phyloP scores from a whole-genome alignment of 2,888 invertebrate genomes.

The Euzophera pinguis region DNA sequence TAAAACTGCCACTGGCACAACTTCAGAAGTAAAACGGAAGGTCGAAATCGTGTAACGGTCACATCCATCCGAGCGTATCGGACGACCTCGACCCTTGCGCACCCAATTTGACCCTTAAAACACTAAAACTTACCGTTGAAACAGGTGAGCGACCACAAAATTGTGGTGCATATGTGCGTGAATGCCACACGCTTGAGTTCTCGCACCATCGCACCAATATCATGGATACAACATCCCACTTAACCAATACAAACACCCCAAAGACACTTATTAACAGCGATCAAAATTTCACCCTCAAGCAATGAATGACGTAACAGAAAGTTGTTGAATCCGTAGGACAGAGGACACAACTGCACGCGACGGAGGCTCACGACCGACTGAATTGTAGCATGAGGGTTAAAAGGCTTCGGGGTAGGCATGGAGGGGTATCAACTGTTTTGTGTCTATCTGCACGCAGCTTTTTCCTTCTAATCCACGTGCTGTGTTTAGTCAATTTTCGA shows the following conservation, averaged over 20 bases:
- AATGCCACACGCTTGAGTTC: constrained; percentile 53
- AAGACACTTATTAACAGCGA: constrained; percentile 38
- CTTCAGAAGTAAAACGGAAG: constrained; percentile 18
- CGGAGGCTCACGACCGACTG: constrained; percentile 55
- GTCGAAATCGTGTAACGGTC: constrained; percentile 35
- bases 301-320: constrained; percentile 69
- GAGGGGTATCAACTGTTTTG: constrained; percentile 69
- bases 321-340: constrained; percentile 28
- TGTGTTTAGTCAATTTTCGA: constrained; percentile 63
- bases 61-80: constrained; percentile 47
- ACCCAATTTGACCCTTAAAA: constrained; percentile 43
- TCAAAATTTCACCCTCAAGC: constrained; percentile 44
- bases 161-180: constrained; percentile 54
- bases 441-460: constrained; percentile 59
- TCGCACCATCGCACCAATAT: constrained; percentile 67
- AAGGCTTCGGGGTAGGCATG: constrained; percentile 44
- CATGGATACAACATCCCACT: constrained; percentile 65
- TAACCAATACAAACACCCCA: constrained; percentile 41
- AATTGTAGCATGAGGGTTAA: constrained; percentile 35
- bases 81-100: constrained; percentile 36
- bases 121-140: constrained; percentile 64
- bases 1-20: constrained; percentile 2
- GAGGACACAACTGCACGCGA: constrained; percentile 41
- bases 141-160: constrained; percentile 66
- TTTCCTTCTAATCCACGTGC: constrained; percentile 70